A percentile compares a stretch with the other conserved stretches of the same genome.
Evolutionary conservation across 2,888 invertebrate genomes (phyloP).

Genomic region (Eupithecia exiguata): DNA sequence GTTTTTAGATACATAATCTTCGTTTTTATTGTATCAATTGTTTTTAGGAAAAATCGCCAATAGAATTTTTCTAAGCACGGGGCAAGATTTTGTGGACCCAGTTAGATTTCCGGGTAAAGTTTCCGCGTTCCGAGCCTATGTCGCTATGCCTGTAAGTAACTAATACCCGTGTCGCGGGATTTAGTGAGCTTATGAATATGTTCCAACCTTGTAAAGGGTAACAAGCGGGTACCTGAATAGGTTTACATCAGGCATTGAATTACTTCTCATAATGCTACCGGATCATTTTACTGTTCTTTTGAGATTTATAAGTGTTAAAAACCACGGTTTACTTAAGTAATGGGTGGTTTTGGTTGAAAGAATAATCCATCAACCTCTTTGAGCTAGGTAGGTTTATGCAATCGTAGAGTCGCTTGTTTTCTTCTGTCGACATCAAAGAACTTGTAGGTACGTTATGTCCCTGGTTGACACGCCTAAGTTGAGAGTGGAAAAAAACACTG

Average conservation of each 20-base stretch:
- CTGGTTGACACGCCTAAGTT: no score
- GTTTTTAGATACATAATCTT: no score
- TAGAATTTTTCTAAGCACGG: background rate
- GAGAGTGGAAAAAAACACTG: background rate
- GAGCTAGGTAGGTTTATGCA: background rate
- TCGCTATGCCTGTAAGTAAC: background rate
- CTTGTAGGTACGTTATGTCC: no score
- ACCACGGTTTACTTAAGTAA: no score
- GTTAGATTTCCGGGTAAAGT: slow-evolving; percentile 1
- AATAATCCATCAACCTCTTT: background rate
- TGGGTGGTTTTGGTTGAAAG: no score
- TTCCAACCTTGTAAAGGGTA: background rate
- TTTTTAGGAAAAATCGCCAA: no score
- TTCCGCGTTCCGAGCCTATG: background rate
- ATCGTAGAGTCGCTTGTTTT: background rate
- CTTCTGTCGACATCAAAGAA: background rate
- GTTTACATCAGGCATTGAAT: background rate
- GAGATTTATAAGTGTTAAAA: no score
- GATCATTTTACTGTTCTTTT: background rate
- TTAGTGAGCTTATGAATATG: background rate
- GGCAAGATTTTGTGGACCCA: background rate
- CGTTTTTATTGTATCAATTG: background rate
- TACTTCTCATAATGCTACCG: background rate
- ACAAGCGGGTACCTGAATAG: background rate
- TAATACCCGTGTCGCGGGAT: background rate